Evolutionary conservation across 2,113 vertebrate species (phyloP), one percentile per base, ranked within the genome.

Genomic region (Caracal caracal): DNA sequence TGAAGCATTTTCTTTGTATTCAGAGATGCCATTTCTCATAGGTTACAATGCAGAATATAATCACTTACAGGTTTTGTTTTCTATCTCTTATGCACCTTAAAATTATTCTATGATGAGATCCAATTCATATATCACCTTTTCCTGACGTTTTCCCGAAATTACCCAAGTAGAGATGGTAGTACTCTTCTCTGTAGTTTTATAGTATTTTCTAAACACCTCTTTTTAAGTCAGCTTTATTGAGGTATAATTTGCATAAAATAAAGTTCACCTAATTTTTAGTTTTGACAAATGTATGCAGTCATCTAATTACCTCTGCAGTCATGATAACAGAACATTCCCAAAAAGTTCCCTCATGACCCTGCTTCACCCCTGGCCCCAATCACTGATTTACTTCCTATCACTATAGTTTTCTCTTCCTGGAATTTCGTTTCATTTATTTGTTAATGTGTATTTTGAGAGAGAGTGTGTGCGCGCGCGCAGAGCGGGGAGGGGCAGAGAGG

Each of bases 1-100:
- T 79, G 75, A 96, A 96, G 22, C 47, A 43, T 96, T 97, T 83
- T 81, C 40, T 85, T 81, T 92, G 51, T 82, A 26, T 88, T 95
- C 47, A 96, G 78, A 86, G 49, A 43, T 92, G 33, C 17, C 26
- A 56, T 24, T 86, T 90, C 43, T 83, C 10, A 17, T 53, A 91
- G 88, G 51, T 73, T 85, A 35, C 53, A 35, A 35, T 73, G 43
- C 81, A 56, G 80, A 90, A 73, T 61, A 51, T 63, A 49, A 51
- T 49, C 85, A 15, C 13, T 86, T 51, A 3, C 0, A 26, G 75
- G 30, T 5, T 40, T 0, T 81, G 9, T 56, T 93, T 90, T 53
- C 40, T 88, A 53, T 71, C 92, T 83, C 10, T 79, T 75, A 11
- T 15, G 22, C 5, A 40, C 71, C 59, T 92, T 82, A 75, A 86